Conservation (phyloP, 2,113 vertebrate genomes). For the Prietella phreatophila region DNA sequence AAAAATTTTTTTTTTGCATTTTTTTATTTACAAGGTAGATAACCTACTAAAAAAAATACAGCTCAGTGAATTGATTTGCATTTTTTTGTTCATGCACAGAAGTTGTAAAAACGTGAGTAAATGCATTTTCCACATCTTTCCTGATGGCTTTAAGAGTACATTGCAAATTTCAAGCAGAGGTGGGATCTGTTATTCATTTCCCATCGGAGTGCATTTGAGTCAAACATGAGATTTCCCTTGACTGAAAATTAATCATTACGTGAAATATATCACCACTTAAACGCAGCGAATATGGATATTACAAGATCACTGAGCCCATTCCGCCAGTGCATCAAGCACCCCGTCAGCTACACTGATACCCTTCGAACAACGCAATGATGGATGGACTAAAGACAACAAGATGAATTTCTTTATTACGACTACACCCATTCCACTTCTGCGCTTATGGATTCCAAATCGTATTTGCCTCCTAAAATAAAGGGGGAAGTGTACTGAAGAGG, state of each 20-base stretch:
- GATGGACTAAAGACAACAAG: conserved; percentile 67
- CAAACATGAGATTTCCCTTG: conserved; percentile 67
- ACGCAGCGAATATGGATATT: conserved; percentile 51
- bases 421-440: conserved; percentile 69
- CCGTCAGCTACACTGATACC: conserved; percentile 50
- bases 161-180: conserved; percentile 16
- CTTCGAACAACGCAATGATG: conserved; percentile 69
- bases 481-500: conserved; percentile 21
- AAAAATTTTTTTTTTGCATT: background rate
- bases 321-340: conserved; percentile 29
- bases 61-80: conserved; percentile 71
- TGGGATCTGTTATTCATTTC: conserved; percentile 62
- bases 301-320: conserved; percentile 44
- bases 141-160: conserved; percentile 68
- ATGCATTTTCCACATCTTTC: conserved; percentile 62
- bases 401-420: conserved; percentile 74
- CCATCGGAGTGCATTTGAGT: conserved; percentile 69
- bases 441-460: conserved; percentile 74
- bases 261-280: conserved; percentile 60
- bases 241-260: conserved; percentile 69
- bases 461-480: conserved; percentile 73
- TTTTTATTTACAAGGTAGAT: conserved; percentile 78
- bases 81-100: conserved; percentile 67
- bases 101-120: conserved; percentile 33
- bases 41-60: conserved; percentile 62